Conservation (phyloP, 2,888 invertebrate species). For the Dynastes tityus region DNA sequence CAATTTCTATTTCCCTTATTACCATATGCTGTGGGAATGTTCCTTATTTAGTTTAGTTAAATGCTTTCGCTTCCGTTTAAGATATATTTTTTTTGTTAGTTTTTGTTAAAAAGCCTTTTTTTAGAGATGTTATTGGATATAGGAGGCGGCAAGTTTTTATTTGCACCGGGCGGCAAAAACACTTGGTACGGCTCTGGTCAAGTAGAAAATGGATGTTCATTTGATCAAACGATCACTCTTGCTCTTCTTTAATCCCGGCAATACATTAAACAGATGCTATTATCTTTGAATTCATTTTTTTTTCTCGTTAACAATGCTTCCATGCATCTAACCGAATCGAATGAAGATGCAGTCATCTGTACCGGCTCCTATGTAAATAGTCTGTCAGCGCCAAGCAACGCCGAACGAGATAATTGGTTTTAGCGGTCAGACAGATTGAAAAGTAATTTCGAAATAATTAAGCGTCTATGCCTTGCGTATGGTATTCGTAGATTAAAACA, state of each 20-base stretch:
- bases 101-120: no score
- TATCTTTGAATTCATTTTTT: neutral
- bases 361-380: slow-evolving; percentile 41
- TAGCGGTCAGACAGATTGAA: slow-evolving; percentile 42
- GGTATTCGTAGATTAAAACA: neutral
- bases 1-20: no score
- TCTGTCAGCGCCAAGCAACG: slow-evolving; percentile 34
- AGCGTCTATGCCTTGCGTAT: slow-evolving; percentile 4
- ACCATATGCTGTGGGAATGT: no score
- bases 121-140: no score
- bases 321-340: neutral
- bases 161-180: no score
- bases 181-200: no score
- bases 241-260: neutral
- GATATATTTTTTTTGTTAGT: no score
- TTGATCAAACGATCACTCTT: no score
- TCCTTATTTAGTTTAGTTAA: no score
- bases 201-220: no score
- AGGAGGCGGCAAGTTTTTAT: no score
- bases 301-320: neutral
- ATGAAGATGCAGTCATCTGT: slow-evolving; percentile 40
- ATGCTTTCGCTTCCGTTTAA: no score
- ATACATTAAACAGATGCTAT: neutral
- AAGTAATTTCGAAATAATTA: slow-evolving; percentile 44
- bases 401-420: slow-evolving; percentile 45